phyloP scores from a whole-genome alignment of 2,113 vertebrate species.

The Beaufortia kweichowensis region DNA sequence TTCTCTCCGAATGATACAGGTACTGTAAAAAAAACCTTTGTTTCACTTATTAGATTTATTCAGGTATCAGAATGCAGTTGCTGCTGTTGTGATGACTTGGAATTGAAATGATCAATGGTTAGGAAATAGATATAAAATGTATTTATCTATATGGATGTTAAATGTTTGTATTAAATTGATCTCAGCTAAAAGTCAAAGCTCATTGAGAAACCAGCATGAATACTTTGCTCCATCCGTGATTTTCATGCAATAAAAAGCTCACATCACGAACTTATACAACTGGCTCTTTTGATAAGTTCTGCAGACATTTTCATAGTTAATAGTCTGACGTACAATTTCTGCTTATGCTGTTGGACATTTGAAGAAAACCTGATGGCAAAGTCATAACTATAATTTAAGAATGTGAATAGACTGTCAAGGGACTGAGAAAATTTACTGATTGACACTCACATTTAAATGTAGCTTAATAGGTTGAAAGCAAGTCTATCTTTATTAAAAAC shows the following conservation, averaged over 20 bases:
- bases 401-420: background rate
- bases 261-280: background rate
- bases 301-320: background rate
- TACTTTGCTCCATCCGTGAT: background rate
- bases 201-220: constrained; percentile 3
- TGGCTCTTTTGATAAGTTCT: constrained; percentile 25
- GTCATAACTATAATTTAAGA: background rate
- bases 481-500: background rate
- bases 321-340: constrained; percentile 7
- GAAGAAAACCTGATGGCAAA: background rate
- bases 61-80: background rate
- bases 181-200: background rate
- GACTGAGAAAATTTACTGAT: background rate
- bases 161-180: background rate
- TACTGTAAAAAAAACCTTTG: background rate
- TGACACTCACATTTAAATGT: constrained; percentile 27
- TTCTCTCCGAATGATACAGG: constrained; percentile 34
- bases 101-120: background rate
- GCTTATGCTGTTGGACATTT: background rate
- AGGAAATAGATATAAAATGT: background rate
- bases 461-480: background rate
- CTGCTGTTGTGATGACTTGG: too few species aligned
- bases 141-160: background rate
- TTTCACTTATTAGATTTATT: background rate
- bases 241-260: background rate